A percentile compares a stretch with the other conserved stretches of the same genome.
phyloP scores from a whole-genome alignment of 2,888 invertebrate species.

The Eupithecia inturbata region DNA sequence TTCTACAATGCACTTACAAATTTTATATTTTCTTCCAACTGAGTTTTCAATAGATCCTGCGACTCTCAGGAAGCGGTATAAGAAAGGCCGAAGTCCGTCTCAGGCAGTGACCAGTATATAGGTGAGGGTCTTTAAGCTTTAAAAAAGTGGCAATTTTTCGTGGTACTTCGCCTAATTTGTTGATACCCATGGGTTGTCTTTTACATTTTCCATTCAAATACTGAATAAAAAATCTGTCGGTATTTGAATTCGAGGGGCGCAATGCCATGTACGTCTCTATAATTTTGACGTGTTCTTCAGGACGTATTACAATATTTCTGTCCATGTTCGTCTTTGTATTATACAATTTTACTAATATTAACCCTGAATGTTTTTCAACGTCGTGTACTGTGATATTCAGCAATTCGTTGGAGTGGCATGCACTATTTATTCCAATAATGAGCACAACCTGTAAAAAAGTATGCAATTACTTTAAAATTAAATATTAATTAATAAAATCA shows the following conservation, averaged over 20 bases:
- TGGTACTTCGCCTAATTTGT: background rate
- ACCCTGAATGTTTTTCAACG: background rate
- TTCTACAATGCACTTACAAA: conserved; percentile 1
- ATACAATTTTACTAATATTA: background rate
- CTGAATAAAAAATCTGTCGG: background rate
- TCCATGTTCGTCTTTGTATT: background rate
- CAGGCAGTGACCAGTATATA: background rate
- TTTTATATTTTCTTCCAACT: background rate
- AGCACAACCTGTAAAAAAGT: conserved; percentile 3
- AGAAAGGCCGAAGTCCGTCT: background rate
- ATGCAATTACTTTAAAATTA: background rate
- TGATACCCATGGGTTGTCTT: background rate
- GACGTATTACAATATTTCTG: background rate
- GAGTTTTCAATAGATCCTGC: background rate
- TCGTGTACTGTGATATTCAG: background rate
- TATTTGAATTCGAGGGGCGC: background rate
- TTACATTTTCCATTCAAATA: background rate
- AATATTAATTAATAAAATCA: background rate
- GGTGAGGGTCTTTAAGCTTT: background rate
- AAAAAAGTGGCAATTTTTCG: background rate
- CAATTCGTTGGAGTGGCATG: background rate
- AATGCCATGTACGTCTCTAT: background rate
- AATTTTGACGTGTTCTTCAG: background rate
- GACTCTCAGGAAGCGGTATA: background rate
- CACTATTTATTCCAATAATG: background rate